Base-by-base conservation (phyloP, 1,140 invertebrate species). In the Tribolium castaneum region DNA sequence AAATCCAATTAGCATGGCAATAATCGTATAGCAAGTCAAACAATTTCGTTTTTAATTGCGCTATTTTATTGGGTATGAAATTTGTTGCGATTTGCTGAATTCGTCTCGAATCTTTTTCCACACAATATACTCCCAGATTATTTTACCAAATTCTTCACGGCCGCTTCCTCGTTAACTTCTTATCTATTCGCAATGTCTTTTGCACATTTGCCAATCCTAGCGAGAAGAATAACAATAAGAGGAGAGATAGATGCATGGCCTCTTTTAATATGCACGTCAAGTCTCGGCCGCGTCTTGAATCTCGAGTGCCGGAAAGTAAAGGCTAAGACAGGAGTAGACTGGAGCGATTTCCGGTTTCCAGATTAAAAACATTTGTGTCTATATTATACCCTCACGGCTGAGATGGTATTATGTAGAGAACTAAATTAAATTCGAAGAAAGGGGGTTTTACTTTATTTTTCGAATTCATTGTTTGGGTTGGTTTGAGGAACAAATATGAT, bases 111-210 rank as follows among this genome's bases (percentile, higher is more conserved):
- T 66, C 71, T 74, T 72, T 72, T 56, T 75, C 75, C 54, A 70
- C 16, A 50, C 75, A 76, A 76, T 76, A 45, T 51, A 70, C 39
- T 70, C 49, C 39, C 13, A 52, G 49, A 72, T 72, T 50, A 72
- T 72, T 72, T 72, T 73, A 10, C 52, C 7, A 73, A 73, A 73
- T 73, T 73, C 71, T 73, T 73, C 71, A 73, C 49, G 71, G 71
- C 71, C 52, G 71, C 71, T 70, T 80, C 74, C 70, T 80, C 77
- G 79, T 77, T 82, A 80, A 82, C 77, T 80, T 80, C 77, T 79
- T 82, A 82, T 82, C 81, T 79, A 79, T 80, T 80, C 77, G 76
- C 81, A 50, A 84, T 79, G 80, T 85, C 85, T 82, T 82, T 82
- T 82, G 81, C 81, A 82, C 81, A 82, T 82, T 82, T 82, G 76